Evolutionary conservation across 2,113 vertebrate genomes (phyloP).

Genomic region (Pholis gunnellus): DNA sequence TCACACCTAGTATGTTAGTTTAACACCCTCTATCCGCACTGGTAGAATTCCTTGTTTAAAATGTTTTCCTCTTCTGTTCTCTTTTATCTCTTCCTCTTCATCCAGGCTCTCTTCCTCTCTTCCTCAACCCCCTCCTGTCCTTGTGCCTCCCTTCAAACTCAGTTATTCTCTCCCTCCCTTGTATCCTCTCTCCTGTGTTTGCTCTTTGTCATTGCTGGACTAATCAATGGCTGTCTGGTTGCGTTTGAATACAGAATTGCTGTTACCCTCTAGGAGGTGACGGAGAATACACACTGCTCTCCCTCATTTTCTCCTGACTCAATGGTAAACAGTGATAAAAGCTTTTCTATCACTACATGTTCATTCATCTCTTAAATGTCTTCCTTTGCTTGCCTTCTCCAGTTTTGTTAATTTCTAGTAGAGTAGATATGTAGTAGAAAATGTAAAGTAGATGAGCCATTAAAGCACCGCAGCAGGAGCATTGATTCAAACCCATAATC

Average conservation of each 20-base stretch:
- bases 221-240: conserved; percentile 5
- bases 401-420: conserved; percentile 14
- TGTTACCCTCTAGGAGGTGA: not conserved
- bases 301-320: not conserved
- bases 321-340: not conserved
- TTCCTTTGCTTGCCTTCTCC: not conserved
- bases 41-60: not conserved
- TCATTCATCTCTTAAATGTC: too few species aligned
- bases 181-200: not conserved
- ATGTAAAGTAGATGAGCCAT: conserved; percentile 15
- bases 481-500: conserved; percentile 28
- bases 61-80: not conserved
- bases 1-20: conserved; percentile 25
- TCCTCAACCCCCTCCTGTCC: not conserved
- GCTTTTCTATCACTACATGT: not conserved
- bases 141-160: not conserved
- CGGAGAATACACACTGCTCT: not conserved
- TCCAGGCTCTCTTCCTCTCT: not conserved
- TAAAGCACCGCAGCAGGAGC: conserved; percentile 5
- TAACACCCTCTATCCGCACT: not conserved
- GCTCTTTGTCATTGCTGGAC: not conserved
- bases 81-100: not conserved
- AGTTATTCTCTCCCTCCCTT: not conserved
- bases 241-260: conserved; percentile 2
- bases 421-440: not conserved